Evolutionary conservation across 2,888 invertebrate species (phyloP).

Genomic region (Helobdella robusta): DNA sequence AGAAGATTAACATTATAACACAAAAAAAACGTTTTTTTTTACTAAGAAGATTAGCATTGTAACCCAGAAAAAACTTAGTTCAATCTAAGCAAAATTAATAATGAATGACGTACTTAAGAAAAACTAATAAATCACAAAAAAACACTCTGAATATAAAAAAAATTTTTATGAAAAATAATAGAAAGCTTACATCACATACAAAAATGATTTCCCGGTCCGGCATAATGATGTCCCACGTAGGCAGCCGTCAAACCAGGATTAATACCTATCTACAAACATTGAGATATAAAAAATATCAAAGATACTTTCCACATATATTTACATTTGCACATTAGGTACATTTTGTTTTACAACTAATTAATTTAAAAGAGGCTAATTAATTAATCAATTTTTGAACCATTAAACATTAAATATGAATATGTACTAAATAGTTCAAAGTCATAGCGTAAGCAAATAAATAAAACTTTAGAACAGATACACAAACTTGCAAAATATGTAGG

Average conservation of each 20-base stretch:
- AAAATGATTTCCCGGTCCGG: slow-evolving; percentile 96
- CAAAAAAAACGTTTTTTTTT: no score
- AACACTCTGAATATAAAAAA: not conserved
- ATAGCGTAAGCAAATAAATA: no score
- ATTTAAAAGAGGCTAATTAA: not conserved
- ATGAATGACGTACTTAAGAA: no score
- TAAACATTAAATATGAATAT: not conserved
- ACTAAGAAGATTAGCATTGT: no score
- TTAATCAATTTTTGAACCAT: not conserved
- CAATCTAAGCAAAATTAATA: no score
- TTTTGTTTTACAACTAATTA: not conserved
- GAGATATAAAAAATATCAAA: not conserved
- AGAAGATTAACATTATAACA: no score
- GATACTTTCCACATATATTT: not conserved
- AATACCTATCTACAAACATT: slow-evolving; percentile 73
- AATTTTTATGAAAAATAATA: no score
- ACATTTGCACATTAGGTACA: not conserved
- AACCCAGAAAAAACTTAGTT: no score
- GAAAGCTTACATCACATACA: no score
- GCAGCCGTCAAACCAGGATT: slow-evolving; percentile 95
- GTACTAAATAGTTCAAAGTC: not conserved
- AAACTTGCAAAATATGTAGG: no score
- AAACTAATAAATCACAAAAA: no score
- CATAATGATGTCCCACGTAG: slow-evolving; percentile 95
- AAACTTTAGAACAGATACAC: no score